phyloP scores from a whole-genome alignment of 2,113 vertebrate species.

The Dendropsophus ebraccatus region DNA sequence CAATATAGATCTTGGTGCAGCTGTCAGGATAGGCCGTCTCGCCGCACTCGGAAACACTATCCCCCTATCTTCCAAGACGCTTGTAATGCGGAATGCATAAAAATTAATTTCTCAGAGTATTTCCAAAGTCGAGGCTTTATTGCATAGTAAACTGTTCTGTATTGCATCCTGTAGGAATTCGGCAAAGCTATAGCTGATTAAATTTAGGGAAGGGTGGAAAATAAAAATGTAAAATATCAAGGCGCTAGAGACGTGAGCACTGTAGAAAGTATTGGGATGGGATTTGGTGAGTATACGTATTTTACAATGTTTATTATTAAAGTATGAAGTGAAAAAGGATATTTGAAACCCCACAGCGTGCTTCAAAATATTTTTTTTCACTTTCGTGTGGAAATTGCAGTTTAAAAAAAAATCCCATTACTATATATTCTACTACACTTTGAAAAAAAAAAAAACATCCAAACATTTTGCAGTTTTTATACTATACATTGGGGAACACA shows the following conservation, averaged over 20 bases:
- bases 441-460: too few species aligned
- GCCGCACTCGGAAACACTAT: not conserved
- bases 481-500: too few species aligned
- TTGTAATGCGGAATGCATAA: constrained; percentile 7
- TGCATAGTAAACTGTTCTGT: not conserved
- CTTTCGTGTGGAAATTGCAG: too few species aligned
- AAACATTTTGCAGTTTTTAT: too few species aligned
- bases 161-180: not conserved
- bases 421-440: too few species aligned
- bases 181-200: not conserved
- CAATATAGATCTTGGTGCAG: constrained; percentile 29
- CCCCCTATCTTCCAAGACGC: not conserved
- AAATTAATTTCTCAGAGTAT: constrained; percentile 17
- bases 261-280: not conserved
- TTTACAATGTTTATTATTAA: not conserved
- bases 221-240: not conserved
- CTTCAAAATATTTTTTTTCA: not conserved
- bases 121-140: constrained; percentile 26
- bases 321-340: not conserved
- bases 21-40: constrained; percentile 9
- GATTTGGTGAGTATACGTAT: not conserved
- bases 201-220: not conserved
- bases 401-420: too few species aligned
- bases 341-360: not conserved
- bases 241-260: not conserved